Percentiles rank a stretch among this genome's conserved stretches.
Evolutionary conservation across 2,797 vertebrate genomes (phyloP).

Genomic region (Heliangelus exortis): DNA sequence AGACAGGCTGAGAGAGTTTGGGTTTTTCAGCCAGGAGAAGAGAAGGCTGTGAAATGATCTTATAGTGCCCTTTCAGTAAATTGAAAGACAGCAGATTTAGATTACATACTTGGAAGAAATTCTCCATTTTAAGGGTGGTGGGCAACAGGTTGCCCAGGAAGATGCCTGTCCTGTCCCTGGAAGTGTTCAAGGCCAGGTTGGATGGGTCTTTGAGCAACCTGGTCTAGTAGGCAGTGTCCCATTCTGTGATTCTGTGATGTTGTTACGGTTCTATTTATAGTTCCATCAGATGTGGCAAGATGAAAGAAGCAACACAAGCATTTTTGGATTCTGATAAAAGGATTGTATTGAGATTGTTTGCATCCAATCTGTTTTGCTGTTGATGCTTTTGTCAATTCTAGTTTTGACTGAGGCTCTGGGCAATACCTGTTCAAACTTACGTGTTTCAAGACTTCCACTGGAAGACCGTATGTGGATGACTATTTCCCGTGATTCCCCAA

Average conservation of each 20-base stretch:
- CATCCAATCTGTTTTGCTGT: background rate
- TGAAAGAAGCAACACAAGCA: background rate
- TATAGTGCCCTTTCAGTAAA: no score
- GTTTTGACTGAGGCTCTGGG: background rate
- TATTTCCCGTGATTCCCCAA: background rate
- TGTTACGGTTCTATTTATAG: background rate
- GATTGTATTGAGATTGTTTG: background rate
- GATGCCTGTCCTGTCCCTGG: no score
- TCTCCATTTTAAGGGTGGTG: no score
- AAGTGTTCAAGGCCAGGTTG: no score
- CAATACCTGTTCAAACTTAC: background rate
- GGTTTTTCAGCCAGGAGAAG: no score
- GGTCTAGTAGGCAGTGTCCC: no score
- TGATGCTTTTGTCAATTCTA: background rate
- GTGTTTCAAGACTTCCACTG: conserved; percentile 2
- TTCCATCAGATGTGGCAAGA: background rate
- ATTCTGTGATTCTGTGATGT: background rate
- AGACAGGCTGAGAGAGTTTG: no score
- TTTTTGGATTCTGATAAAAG: background rate
- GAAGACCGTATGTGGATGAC: conserved; percentile 9
- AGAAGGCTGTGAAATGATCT: no score
- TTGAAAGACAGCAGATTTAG: no score
- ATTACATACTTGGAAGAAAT: no score
- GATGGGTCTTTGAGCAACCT: no score
- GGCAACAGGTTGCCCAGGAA: no score